Conservation (phyloP, 1,140 invertebrate species). For the Trypoxylus dichotomus region DNA sequence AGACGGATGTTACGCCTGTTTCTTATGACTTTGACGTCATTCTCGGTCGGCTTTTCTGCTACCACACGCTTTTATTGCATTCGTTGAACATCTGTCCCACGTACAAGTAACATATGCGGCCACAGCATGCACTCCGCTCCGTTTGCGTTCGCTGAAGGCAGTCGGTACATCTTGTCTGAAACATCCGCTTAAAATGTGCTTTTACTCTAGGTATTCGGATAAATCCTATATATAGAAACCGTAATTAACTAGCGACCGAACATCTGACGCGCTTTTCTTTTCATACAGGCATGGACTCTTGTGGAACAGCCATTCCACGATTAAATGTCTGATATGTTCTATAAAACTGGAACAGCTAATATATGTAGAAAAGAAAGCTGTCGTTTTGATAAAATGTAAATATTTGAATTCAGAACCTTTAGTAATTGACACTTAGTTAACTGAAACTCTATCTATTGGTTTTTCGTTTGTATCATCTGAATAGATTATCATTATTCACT, state of each 20-base stretch:
- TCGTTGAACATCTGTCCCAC: neutral
- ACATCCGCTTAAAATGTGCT: neutral
- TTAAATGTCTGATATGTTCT: neutral
- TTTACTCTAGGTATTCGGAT: neutral
- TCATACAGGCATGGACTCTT: neutral
- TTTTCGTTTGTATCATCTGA: no score
- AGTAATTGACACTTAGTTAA: no score
- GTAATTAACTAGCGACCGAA: neutral
- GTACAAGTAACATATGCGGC: neutral
- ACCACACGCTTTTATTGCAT: neutral
- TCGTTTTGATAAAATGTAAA: neutral
- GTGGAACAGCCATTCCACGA: neutral
- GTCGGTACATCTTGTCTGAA: neutral
- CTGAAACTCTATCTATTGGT: no score
- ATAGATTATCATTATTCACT: no score
- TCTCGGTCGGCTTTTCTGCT: neutral
- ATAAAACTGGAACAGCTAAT: neutral
- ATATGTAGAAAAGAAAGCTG: neutral
- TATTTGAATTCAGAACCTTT: no score
- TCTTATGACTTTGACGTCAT: neutral
- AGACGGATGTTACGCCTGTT: neutral
- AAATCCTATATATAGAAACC: constrained; percentile 18
- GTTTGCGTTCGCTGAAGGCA: neutral
- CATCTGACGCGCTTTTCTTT: constrained; percentile 5
- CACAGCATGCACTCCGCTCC: neutral